phyloP scores from a whole-genome alignment of 2,797 vertebrate genomes.

The Lepus oiostolus region DNA sequence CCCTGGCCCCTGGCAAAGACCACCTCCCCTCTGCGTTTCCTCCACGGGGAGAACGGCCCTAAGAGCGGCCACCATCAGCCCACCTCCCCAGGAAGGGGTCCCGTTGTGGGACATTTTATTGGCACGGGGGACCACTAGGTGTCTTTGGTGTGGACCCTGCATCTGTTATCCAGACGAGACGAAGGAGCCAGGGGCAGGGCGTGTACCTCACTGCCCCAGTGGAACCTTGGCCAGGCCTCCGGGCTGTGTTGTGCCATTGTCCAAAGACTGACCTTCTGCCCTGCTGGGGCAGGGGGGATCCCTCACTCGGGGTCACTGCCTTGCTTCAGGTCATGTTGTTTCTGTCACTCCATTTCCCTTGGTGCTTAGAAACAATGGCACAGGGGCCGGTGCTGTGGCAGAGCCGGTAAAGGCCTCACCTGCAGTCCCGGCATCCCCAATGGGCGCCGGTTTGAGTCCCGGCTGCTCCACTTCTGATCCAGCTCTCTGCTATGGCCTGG shows the following conservation, averaged over 20 bases:
- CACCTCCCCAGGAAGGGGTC: background rate
- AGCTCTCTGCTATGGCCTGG: no score
- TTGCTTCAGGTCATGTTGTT: background rate
- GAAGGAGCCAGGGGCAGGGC: background rate
- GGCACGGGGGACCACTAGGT: fast-evolving
- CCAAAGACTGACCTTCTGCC: background rate
- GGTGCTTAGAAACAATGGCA: background rate
- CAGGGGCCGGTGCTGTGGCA: no score
- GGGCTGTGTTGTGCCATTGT: background rate
- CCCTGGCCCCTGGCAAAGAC: background rate
- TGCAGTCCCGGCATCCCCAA: no score
- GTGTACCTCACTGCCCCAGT: background rate
- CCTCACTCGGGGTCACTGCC: background rate
- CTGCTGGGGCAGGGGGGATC: no score
- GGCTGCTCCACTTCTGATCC: no score
- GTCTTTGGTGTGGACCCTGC: background rate
- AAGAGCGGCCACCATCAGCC: fast-evolving
- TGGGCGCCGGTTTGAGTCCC: no score
- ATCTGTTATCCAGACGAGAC: background rate
- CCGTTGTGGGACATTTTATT: background rate
- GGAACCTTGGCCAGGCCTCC: fast-evolving
- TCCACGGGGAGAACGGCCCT: background rate
- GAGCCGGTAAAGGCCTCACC: no score
- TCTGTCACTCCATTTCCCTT: background rate
- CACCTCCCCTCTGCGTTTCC: background rate